phyloP scores from a whole-genome alignment of 2,797 vertebrate genomes.

The Phoeniculus purpureus region DNA sequence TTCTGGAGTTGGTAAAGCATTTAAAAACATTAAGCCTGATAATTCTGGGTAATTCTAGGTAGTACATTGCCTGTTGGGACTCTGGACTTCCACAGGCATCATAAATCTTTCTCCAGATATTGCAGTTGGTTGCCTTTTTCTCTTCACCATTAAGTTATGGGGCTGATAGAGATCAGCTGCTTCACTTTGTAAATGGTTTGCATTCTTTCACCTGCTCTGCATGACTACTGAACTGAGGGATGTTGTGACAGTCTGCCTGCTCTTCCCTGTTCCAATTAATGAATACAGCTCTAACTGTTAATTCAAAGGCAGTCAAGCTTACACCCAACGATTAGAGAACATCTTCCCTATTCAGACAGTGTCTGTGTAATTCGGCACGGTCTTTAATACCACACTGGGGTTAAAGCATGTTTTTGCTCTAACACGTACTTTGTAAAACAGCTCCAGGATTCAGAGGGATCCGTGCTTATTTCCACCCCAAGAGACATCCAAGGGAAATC shows the following conservation, averaged over 20 bases:
- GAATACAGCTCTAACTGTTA: constrained; percentile 79
- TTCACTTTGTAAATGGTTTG: constrained; percentile 49
- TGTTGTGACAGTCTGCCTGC: constrained; percentile 78
- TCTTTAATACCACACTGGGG: constrained; percentile 29
- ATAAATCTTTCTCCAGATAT: constrained; percentile 18
- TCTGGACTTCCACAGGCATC: constrained; percentile 26
- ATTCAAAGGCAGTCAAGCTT: constrained; percentile 81
- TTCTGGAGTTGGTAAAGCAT: constrained; percentile 39
- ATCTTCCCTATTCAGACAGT: constrained; percentile 66
- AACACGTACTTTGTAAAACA: background rate
- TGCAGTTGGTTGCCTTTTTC: constrained; percentile 38
- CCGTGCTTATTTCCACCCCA: background rate
- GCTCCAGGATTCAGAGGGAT: background rate
- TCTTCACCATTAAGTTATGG: constrained; percentile 9
- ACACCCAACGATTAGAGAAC: constrained; percentile 78
- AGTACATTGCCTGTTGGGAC: background rate
- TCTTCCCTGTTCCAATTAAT: constrained; percentile 79
- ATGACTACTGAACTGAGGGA: constrained; percentile 75
- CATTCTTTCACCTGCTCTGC: constrained; percentile 69
- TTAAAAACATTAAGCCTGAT: constrained; percentile 69
- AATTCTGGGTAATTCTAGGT: constrained; percentile 43
- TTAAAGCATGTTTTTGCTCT: constrained; percentile 11
- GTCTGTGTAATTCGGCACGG: constrained; percentile 13
- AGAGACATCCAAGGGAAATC: background rate
- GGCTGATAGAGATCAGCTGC: constrained; percentile 57